phyloP scores from a whole-genome alignment of 2,888 invertebrate species.

The Neoascia interrupta region DNA sequence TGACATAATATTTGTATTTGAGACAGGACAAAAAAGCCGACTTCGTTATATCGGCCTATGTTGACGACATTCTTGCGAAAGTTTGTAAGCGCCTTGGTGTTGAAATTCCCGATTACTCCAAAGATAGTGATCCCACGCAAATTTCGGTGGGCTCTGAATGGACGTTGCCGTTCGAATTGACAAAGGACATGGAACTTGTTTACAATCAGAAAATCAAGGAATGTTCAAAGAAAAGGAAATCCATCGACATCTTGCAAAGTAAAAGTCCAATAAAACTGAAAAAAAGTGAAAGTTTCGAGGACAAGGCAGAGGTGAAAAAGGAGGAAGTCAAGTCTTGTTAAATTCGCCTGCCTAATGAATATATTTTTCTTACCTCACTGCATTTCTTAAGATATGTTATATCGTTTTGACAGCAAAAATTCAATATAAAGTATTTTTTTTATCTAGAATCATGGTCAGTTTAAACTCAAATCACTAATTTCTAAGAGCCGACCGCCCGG shows the following conservation, averaged over 20 bases:
- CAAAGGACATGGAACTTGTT: slow-evolving; percentile 83
- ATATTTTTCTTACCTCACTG: too few species aligned
- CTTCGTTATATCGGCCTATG: slow-evolving; percentile 92
- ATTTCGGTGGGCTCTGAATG: slow-evolving; percentile 82
- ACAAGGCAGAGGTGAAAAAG: slow-evolving; percentile 32
- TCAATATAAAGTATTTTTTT: too few species aligned
- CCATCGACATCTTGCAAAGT: slow-evolving; percentile 4
- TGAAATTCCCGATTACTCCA: slow-evolving; percentile 86
- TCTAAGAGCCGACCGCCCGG: too few species aligned
- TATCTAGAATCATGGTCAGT: too few species aligned
- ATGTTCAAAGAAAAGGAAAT: slow-evolving; percentile 72
- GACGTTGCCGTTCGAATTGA: slow-evolving; percentile 84
- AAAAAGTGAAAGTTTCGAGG: slow-evolving; percentile 26
- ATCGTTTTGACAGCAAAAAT: too few species aligned
- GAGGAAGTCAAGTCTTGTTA: too few species aligned
- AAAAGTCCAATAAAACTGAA: slow-evolving; percentile 34
- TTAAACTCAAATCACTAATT: too few species aligned
- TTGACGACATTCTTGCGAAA: slow-evolving; percentile 89
- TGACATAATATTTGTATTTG: too few species aligned
- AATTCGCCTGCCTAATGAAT: too few species aligned
- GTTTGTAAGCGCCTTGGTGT: slow-evolving; percentile 87
- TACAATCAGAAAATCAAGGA: slow-evolving; percentile 80
- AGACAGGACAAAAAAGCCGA: slow-evolving; percentile 93
- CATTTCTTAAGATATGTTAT: too few species aligned
- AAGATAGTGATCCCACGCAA: slow-evolving; percentile 85